Evolutionary conservation across 1,140 invertebrate genomes (phyloP).

Genomic region (Diachasmimorpha longicaudata): DNA sequence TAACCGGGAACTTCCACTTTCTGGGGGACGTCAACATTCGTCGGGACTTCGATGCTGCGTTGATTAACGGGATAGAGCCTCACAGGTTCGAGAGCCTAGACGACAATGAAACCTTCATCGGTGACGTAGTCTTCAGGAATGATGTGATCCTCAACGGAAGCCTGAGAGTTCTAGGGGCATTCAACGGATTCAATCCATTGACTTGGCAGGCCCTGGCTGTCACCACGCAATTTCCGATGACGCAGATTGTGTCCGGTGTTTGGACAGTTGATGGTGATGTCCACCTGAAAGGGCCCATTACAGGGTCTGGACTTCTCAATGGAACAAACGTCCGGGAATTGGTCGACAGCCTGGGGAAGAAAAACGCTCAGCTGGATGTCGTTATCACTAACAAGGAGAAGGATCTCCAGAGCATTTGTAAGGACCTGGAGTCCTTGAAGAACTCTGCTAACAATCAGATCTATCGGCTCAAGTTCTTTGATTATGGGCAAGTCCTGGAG

Average conservation of each 20-base stretch:
- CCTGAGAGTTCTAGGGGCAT: constrained; percentile 31
- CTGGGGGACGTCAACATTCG: constrained; percentile 31
- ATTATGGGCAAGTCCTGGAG: constrained; percentile 48
- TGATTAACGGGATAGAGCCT: constrained; percentile 41
- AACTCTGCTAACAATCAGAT: constrained; percentile 46
- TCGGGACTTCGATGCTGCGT: constrained; percentile 35
- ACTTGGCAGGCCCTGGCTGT: constrained; percentile 48
- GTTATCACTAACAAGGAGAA: constrained; percentile 38
- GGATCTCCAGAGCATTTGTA: constrained; percentile 44
- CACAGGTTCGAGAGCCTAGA: constrained; percentile 32
- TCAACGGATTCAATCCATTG: constrained; percentile 46
- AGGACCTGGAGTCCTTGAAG: constrained; percentile 41
- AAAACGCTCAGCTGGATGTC: constrained; percentile 31
- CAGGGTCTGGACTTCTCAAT: constrained; percentile 43
- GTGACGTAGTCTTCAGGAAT: constrained; percentile 45
- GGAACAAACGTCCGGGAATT: constrained; percentile 43
- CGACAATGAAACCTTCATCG: constrained; percentile 21
- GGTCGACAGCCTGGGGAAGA: constrained; percentile 32
- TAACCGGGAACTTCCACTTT: constrained; percentile 42
- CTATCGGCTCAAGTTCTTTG: constrained; percentile 59
- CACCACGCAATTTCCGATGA: constrained; percentile 20
- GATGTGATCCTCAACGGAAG: constrained; percentile 44
- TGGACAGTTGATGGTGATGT: constrained; percentile 51
- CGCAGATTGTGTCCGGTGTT: constrained; percentile 44
- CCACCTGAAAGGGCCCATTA: constrained; percentile 42